Evolutionary conservation across 2,888 invertebrate genomes (phyloP), one percentile per base, ranked within the genome.

Genomic region (Ochropacha duplaris): DNA sequence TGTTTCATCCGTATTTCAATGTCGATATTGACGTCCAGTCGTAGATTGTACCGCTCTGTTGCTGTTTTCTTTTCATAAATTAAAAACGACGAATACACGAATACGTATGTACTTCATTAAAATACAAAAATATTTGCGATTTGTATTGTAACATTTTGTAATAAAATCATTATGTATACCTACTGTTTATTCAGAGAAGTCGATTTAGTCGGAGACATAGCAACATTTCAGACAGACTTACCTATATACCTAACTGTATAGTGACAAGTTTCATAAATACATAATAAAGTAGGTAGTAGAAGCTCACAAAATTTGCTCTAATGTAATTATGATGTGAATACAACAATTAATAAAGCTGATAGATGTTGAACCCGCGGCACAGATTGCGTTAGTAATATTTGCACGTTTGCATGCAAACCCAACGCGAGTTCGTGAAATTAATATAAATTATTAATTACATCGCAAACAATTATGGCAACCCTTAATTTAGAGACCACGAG

Each of bases 391-490:
- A 65, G 65, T 61, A 72, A 72, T 54, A 22, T 39, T 54, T 39
- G 24, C 36, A 39, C 22, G 28, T 55, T 19, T 49, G 52, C 52
- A 52, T 66, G 61, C 71, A 66, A 71, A 68, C 69, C 71, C 68
- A 58, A 58, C 59, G 65, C 69, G 70, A 68, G 71, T 74, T 79
- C 74, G 76, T 77, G 76, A 80, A 83, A 84, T 84, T 83, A 84
- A 86, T 87, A 81, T 80, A 81, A 83, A 86, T 85, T 87, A 87
- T 85, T 86, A 88, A 89, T 89, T 87, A 87, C 81, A 86, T 82
- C 74, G 78, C 84, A 87, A 88, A 88, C 87, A 88, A 87, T 90
- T 88, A 88, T 83, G 77, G 79, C 74, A 73, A 78, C 84, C 83
- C 81, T 84, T 84, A 83, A 86, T 84, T 86, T 76, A 78, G 76